Base-by-base conservation (phyloP, 2,797 vertebrate genomes). In the Enteromius thamalakanensis region DNA sequence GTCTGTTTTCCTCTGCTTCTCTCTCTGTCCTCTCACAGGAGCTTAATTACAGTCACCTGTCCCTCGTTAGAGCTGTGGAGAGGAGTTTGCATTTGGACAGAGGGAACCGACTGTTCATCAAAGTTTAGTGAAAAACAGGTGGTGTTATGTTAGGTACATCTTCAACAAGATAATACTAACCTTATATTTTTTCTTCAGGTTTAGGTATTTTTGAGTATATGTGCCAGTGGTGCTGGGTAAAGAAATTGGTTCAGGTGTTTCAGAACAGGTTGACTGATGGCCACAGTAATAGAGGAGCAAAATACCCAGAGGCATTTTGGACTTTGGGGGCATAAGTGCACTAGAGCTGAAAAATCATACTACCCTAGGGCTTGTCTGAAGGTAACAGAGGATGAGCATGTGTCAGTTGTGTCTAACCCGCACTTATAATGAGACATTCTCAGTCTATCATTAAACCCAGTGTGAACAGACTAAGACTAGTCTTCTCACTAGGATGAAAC, bases 241-340 rank as follows among this genome's bases (percentile, higher is more conserved):
- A 74, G 23, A 68, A n/a, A 23, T 78, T 42, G 26, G 76, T 82
- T 84, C 83, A 87, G 81, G 72, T 87, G 76, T 58, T 85, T 64
- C 15, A 55, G 58, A 47, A 23, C 60, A 51, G 53, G 26, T 55
- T 80, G 85, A 84, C 55, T 85, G 85, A 88, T 81, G 32, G 79
- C 81, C 84, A 49, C 55, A 70, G 34, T 85, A 85, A 88, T 83
- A 51, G 75, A 82, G 45, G 60, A 60, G 47, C 74, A 62, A 45
- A 58, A 79, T 69, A 68, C 60, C 75, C 45, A 21, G 17, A 69
- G 82, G 40, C 76, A 77, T 55, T 42, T 81, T 81, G 11, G 60
- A 65, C 55, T 72, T 47, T 65, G 83, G n/a, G 34, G 37, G 42
- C 58, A 15, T 29, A 84, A 81, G 76, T n/a, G 67, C 76, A 47